phyloP scores from a whole-genome alignment of 2,113 vertebrate genomes.

The Reinhardtius hippoglossoides region DNA sequence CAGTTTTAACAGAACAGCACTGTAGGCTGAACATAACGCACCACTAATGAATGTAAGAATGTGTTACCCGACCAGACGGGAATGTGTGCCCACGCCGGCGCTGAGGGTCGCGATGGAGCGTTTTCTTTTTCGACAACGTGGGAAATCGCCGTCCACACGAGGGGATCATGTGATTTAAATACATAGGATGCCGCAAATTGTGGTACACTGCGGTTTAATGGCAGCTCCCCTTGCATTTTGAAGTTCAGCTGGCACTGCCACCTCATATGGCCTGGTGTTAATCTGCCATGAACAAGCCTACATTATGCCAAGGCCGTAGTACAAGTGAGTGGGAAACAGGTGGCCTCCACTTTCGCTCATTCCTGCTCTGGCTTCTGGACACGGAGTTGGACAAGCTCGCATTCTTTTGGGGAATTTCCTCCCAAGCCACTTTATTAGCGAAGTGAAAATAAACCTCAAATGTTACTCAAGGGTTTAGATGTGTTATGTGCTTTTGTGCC shows the following conservation, averaged over 20 bases:
- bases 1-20: constrained; percentile 65
- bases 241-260: constrained; percentile 86
- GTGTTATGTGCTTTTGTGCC: constrained; percentile 19
- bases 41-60: constrained; percentile 63
- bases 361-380: constrained; percentile 60
- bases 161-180: constrained; percentile 91
- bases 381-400: constrained; percentile 56
- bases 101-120: constrained; percentile 82
- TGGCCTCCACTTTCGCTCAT: constrained; percentile 69
- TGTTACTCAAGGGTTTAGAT: constrained; percentile 48
- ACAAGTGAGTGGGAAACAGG: constrained; percentile 80
- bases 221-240: constrained; percentile 77
- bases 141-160: constrained; percentile 82
- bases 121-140: constrained; percentile 79
- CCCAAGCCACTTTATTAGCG: constrained; percentile 56
- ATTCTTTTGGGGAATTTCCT: constrained; percentile 64
- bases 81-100: constrained; percentile 83
- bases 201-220: constrained; percentile 72
- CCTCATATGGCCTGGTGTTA: constrained; percentile 74
- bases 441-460: constrained; percentile 62
- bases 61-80: constrained; percentile 81
- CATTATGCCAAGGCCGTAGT: constrained; percentile 75
- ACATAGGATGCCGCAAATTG: constrained; percentile 85
- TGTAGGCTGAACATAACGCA: constrained; percentile 83
- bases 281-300: constrained; percentile 80